Evolutionary conservation across 2,113 vertebrate species (phyloP), one percentile per base, ranked within the genome.

Genomic region (Pavo muticus): DNA sequence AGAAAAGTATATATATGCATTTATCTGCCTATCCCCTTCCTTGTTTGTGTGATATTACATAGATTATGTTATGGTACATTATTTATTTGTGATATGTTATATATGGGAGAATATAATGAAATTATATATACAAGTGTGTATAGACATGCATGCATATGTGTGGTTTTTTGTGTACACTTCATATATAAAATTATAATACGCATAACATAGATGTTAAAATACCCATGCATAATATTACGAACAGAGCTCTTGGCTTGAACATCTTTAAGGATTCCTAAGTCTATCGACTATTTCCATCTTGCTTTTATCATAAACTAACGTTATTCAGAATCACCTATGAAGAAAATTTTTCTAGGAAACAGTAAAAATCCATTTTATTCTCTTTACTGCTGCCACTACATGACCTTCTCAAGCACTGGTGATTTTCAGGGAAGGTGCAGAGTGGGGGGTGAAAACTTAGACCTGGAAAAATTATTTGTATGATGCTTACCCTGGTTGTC

Each of bases 21-120:
- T 2, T 52, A 6, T 48, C 14, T 32, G 3, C 42, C 14, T 20
- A 10, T 4, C 9, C 1, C 15, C 15, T 25, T 40, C 61, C 37
- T 25, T 15, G 27, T 18, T 64, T 47, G 14, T 35, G 24, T 64
- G 14, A 39, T n/a, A 35, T n/a, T 42, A 32, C 0, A 0, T 12
- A 4, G 61, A 42, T 56, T 61, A 19, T 2, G 8, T 54, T 42
- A 29, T 25, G 44, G 11, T 1, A 10, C 17, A 40, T 44, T 40
- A 50, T 54, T 75, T 85, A 9, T 79, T 83, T 72, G 15, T 76
- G 3, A 4, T 20, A 59, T 84, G 6, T 47, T 61, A 65, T 44
- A 7, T n/a, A 54, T 40, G 5, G 32, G 25, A 10, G 12, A 80
- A 76, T 39, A 75, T 20, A 85, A 68, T 54, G 1, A 48, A 37